phyloP scores from a whole-genome alignment of 1,140 invertebrate genomes.

The Formica exsecta region DNA sequence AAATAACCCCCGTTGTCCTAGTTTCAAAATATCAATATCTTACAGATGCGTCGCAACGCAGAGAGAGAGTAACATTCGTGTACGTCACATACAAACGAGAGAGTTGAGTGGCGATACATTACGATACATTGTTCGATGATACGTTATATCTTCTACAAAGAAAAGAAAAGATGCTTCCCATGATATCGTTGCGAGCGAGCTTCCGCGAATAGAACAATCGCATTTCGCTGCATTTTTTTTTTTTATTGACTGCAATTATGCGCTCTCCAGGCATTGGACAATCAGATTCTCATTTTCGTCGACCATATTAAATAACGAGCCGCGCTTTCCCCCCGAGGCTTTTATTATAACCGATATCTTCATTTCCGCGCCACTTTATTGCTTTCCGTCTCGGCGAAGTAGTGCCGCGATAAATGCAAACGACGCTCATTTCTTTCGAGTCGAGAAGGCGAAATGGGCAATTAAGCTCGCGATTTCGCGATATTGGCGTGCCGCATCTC shows the following conservation, averaged over 20 bases:
- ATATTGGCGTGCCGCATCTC: background rate
- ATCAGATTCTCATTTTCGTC: slow-evolving; percentile 51
- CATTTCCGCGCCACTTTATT: slow-evolving; percentile 55
- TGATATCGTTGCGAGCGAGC: background rate
- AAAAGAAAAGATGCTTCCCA: background rate
- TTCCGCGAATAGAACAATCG: background rate
- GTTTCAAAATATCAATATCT: slow-evolving; percentile 40
- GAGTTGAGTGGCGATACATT: slow-evolving; percentile 1
- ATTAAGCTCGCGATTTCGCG: background rate
- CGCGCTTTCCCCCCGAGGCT: background rate
- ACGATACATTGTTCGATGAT: slow-evolving; percentile 26
- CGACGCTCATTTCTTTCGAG: slow-evolving; percentile 19
- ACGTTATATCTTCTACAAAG: background rate
- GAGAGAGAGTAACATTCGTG: background rate
- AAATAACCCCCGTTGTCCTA: slow-evolving; percentile 12
- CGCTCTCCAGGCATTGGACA: background rate
- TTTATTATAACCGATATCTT: slow-evolving; percentile 58
- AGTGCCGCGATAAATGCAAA: slow-evolving; percentile 34
- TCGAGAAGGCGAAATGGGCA: background rate
- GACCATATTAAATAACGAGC: slow-evolving; percentile 55
- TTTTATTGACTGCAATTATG: slow-evolving; percentile 52
- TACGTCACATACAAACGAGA: slow-evolving; percentile 8
- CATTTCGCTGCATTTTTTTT: slow-evolving; percentile 37
- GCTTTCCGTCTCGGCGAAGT: background rate
- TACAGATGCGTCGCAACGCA: slow-evolving; percentile 27